Conservation (phyloP, 2,888 invertebrate genomes). For the Gibbula magus region DNA sequence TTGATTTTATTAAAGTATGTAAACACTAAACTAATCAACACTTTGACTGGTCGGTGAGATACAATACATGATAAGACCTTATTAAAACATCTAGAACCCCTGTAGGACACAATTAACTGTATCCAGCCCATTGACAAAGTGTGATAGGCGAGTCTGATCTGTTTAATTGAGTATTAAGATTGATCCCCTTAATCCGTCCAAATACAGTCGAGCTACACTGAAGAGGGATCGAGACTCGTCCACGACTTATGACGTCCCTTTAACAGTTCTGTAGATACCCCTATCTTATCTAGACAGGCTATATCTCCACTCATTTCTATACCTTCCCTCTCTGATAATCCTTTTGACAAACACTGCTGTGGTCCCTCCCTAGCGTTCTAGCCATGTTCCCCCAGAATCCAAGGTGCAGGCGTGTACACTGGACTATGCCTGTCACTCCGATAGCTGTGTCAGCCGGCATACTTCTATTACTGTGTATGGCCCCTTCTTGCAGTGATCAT, state of each 20-base stretch:
- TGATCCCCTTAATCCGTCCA: not conserved
- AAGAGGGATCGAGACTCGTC: not conserved
- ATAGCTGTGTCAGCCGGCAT: not conserved
- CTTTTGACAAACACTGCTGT: not conserved
- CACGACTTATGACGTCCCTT: not conserved
- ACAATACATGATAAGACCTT: too few relatives aligned
- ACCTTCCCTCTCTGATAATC: not conserved
- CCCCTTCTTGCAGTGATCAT: not conserved
- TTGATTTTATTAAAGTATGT: too few relatives aligned
- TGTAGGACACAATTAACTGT: too few relatives aligned
- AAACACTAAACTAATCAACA: too few relatives aligned
- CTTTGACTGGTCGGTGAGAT: too few relatives aligned
- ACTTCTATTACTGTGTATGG: not conserved
- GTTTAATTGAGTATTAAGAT: not conserved
- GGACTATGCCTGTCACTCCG: not conserved
- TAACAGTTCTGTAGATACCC: not conserved
- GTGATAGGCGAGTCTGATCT: not conserved
- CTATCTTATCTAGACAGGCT: constrained; percentile 2
- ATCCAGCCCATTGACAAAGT: too few relatives aligned
- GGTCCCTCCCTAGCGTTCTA: not conserved
- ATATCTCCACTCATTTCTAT: not conserved
- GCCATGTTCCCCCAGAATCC: not conserved
- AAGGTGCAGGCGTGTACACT: not conserved
- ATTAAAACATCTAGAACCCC: too few relatives aligned
- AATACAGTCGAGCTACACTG: not conserved